A percentile compares a stretch with the other conserved stretches of the same genome.
Conservation (phyloP, 2,797 vertebrate species). For the Benthosema pterotum region DNA sequence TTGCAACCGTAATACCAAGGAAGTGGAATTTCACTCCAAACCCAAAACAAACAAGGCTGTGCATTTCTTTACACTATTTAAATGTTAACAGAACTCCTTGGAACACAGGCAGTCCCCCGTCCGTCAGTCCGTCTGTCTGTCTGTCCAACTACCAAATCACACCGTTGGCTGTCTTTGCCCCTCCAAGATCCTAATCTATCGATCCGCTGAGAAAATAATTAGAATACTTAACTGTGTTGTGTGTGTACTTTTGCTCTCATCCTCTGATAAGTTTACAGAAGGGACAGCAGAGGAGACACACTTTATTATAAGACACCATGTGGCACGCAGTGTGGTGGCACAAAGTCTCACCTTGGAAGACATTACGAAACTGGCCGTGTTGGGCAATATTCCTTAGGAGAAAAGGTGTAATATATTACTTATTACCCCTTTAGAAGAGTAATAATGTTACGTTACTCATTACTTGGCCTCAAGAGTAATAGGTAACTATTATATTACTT, state of each 20-base stretch:
- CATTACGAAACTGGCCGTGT: slow-evolving; percentile 31
- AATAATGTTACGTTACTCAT: too few relatives aligned
- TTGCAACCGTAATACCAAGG: slow-evolving; percentile 73
- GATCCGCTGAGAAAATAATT: slow-evolving; percentile 36
- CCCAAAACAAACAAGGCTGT: slow-evolving; percentile 76
- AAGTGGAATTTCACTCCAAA: slow-evolving; percentile 76
- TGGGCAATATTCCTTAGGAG: too few relatives aligned
- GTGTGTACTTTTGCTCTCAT: slow-evolving; percentile 20
- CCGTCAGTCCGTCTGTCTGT: too few relatives aligned
- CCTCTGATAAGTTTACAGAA: slow-evolving; percentile 18
- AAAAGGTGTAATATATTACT: too few relatives aligned
- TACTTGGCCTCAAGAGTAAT: too few relatives aligned
- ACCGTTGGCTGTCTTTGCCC: slow-evolving; percentile 23
- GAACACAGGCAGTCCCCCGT: slow-evolving; percentile 46
- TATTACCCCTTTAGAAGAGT: too few relatives aligned
- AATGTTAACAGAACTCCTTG: slow-evolving; percentile 59
- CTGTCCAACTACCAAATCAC: slow-evolving; percentile 29
- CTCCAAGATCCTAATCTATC: slow-evolving; percentile 42
- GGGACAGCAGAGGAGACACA: slow-evolving; percentile 7
- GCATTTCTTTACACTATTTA: slow-evolving; percentile 76
- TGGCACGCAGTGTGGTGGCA: not conserved
- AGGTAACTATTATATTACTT: too few relatives aligned
- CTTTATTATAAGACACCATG: too few relatives aligned
- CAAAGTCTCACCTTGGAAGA: slow-evolving; percentile 12
- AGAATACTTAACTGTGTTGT: slow-evolving; percentile 26